Evolutionary conservation across 92 coral and sea anemone species (phyloP), one percentile per base, ranked within the genome.

Genomic region (Nematostella vectensis): DNA sequence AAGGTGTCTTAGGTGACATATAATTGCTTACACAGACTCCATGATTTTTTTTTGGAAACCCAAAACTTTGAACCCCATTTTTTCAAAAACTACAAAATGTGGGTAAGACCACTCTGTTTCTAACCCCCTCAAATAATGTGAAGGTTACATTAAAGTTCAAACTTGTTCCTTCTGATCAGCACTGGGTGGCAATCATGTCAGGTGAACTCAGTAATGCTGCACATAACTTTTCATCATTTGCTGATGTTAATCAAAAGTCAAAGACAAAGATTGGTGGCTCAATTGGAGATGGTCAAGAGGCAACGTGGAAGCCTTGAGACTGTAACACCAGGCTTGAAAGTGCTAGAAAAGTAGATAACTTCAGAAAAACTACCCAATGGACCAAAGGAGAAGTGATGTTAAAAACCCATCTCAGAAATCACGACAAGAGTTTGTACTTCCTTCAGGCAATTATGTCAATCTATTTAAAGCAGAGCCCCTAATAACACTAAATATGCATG

Each of bases 401-500:
- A n/a, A n/a, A n/a, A n/a, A n/a, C 3, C 40, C 4, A 33, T 6
- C 15, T 15, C 40, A 33, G n/a, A n/a, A 52, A 66, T 80, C 82
- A 3, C 48, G 81, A 39, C 88, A 81, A 38, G 88, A 81, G 40
- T 68, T 65, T 61, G 22, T n/a, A 2, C 79, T 76, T 11, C 60
- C 74, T 1, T 75, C 76, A 1, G 79, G 83, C 38, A 81, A 76
- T 38, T 76, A 64, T 65, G 83, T 70, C 31, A 60, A 81, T 55
- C 18, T 18, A 11, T 36, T 55, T 8, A 76, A 63, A 38, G 76
- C 88, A 2, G 79, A 76, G 40, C 79, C 88, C 2, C 60, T 77
- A 1, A 82, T 51, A 65, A 65, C 36, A 77, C 72, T 4, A 76
- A 82, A 61, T 75, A 76, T 76, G 80, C 73, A 26, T 79, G 81